Conservation (phyloP, 2,113 vertebrate species). For the Dipodomys spectabilis region DNA sequence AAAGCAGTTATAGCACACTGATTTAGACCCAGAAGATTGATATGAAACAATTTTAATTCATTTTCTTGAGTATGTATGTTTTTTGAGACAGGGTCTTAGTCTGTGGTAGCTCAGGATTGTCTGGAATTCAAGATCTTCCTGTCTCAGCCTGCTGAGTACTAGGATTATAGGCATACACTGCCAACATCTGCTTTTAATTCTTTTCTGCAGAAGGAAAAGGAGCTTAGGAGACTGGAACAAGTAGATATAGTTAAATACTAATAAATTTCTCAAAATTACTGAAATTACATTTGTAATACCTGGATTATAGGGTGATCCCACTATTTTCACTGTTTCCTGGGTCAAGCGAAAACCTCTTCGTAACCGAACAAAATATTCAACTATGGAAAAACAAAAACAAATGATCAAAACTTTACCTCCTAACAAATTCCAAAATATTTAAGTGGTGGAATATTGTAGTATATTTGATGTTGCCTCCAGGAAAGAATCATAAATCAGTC, state of each 20-base stretch:
- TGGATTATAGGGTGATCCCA: conserved; percentile 76
- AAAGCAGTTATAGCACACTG: background rate
- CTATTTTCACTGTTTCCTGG: conserved; percentile 76
- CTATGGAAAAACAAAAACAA: conserved; percentile 66
- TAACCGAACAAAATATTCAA: conserved; percentile 64
- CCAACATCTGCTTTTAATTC: background rate
- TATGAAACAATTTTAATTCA: background rate
- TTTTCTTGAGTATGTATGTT: background rate
- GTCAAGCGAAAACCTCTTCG: conserved; percentile 54
- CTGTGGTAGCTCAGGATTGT: no score
- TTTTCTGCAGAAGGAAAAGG: background rate
- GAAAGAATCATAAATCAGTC: background rate
- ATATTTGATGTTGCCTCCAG: background rate
- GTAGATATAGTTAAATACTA: background rate
- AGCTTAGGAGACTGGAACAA: background rate
- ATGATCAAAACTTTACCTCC: background rate
- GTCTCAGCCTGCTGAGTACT: no score
- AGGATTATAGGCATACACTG: no score
- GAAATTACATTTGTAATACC: conserved; percentile 67
- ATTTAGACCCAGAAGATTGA: conserved; percentile 5
- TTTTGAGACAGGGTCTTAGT: no score
- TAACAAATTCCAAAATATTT: background rate
- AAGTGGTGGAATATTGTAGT: background rate
- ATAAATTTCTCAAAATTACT: conserved; percentile 3
- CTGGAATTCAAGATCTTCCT: no score